Percentiles rank a stretch among this genome's conserved stretches.
Conservation (phyloP, 2,888 invertebrate genomes). For the Rotaria magnacalcarata region DNA sequence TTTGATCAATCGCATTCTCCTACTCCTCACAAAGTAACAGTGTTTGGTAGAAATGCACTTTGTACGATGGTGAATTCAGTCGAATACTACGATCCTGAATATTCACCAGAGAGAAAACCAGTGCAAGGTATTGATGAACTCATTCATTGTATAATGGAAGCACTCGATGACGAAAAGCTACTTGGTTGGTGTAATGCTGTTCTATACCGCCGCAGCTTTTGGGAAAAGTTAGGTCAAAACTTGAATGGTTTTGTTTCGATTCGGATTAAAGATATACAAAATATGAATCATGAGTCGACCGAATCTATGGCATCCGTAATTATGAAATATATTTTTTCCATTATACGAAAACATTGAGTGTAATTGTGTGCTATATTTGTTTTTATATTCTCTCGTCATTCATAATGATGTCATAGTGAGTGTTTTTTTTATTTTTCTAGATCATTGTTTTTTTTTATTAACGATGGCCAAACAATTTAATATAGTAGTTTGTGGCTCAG, state of each 20-base stretch:
- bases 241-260: background rate
- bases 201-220: background rate
- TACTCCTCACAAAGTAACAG: background rate
- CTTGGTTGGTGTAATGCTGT: background rate
- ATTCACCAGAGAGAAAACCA: background rate
- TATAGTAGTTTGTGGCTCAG: background rate
- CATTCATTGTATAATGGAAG: background rate
- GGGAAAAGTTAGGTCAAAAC: background rate
- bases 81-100: background rate
- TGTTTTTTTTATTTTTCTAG: background rate
- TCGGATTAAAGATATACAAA: too few relatives aligned
- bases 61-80: constrained; percentile 1
- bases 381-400: too few relatives aligned
- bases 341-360: too few relatives aligned
- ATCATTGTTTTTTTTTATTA: background rate
- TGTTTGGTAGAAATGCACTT: background rate
- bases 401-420: too few relatives aligned
- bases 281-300: too few relatives aligned
- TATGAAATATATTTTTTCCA: too few relatives aligned
- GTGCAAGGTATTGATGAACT: background rate
- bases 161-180: background rate
- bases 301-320: background rate
- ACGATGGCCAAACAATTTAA: background rate
- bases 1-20: background rate
- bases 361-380: too few relatives aligned